Conservation (phyloP, 1,140 invertebrate species). For the Pseudachorutes palmiensis region DNA sequence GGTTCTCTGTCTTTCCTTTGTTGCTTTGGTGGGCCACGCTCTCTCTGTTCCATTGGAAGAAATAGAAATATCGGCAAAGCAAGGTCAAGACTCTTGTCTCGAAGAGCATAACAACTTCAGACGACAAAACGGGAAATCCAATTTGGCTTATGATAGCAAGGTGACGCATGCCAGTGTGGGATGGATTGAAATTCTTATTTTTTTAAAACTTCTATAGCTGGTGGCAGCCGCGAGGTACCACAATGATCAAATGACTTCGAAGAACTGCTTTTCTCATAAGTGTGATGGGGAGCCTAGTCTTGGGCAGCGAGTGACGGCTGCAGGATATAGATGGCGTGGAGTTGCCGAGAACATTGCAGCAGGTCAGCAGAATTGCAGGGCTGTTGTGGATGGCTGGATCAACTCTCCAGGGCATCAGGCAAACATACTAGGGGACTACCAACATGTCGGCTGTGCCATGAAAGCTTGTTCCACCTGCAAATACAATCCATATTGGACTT, state of each 20-base stretch:
- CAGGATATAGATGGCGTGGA: constrained; percentile 19
- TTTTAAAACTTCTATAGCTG: too few species aligned
- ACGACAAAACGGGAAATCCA: not conserved
- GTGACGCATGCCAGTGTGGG: too few species aligned
- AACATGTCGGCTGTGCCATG: constrained; percentile 13
- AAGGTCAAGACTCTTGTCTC: not conserved
- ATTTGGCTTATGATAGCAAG: not conserved
- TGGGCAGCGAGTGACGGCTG: constrained; percentile 8
- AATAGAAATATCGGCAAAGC: not conserved
- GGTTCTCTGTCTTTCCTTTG: too few species aligned
- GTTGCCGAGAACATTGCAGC: constrained; percentile 22
- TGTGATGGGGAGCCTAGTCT: constrained; percentile 17
- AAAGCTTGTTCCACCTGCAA: constrained; percentile 7
- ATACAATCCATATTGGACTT: constrained; percentile 17
- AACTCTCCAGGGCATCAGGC: constrained; percentile 18
- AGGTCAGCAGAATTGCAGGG: not conserved
- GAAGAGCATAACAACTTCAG: not conserved
- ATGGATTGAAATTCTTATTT: too few species aligned
- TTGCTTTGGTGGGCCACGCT: too few species aligned
- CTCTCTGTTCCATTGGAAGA: too few species aligned
- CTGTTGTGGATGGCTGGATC: constrained; percentile 11
- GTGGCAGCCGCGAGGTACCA: constrained; percentile 12
- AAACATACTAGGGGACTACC: constrained; percentile 15
- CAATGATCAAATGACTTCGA: constrained; percentile 15
- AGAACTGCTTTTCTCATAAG: constrained; percentile 25